Evolutionary conservation across 2,888 invertebrate species (phyloP), one percentile per base, ranked within the genome.

Genomic region (Netelia inedita): DNA sequence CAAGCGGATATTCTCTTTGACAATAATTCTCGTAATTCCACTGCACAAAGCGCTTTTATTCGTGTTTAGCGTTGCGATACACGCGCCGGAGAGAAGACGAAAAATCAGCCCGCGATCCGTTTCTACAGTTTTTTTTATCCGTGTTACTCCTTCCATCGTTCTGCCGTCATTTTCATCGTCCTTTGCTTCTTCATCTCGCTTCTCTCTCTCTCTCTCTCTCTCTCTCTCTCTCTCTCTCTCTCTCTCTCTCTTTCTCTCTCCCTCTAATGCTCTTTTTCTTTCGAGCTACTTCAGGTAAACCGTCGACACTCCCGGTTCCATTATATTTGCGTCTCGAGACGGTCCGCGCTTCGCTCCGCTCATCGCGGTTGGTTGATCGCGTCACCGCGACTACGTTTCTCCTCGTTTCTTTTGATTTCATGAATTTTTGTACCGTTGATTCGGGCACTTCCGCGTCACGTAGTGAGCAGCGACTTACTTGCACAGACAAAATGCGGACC

Each of bases 281-380:
- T 82, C 79, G 75, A 87, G 78, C 82, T 72, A 57, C 75, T 80
- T 80, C 86, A 79, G 84, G 87, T 85, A 83, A 87, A 86, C 82
- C 73, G 78, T 55, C 75, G 65, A 41, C 71, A 71, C 53, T 66
- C 76, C 79, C 59, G 57, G 71, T 81, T 80, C 87, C 82, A 88
- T 89, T 90, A 89, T 89, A 87, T 88, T 87, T 87, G 73, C 86
- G 82, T 85, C 86, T 78, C 82, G 85, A 85, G 87, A 87, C 85
- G 53, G 23, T 41, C 65, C 83, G 74, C 74, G 61, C 63, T 78
- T 74, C 19, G 65, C 72, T 61, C 65, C 21, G 73, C 28, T 79
- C 79, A 53, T 72, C 72, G 75, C 69, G 79, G 83, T 85, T 78
- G 85, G 85, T 83, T 85, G 82, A 53, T 75, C 82, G 71, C 85